Percentiles rank a stretch among this genome's conserved stretches.
These are phyloP conservation scores for Chelonia mydas DNA, from an alignment of 2,797 vertebrate genomes.

Conservation along the genomic window DNA sequence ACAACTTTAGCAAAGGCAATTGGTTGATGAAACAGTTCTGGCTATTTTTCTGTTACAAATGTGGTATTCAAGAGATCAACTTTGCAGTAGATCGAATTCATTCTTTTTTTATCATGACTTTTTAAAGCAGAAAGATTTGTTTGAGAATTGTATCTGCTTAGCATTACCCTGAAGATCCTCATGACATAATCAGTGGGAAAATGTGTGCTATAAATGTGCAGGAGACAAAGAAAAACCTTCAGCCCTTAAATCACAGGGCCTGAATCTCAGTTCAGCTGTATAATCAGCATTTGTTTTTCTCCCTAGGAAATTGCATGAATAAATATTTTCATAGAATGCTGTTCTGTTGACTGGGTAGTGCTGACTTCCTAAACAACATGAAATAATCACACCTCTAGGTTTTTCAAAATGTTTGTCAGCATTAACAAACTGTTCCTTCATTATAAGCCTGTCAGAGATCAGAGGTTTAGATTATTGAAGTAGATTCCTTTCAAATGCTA, in stretches of 20 bases:
- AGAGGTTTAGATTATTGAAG: constrained; percentile 85
- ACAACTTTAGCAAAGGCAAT: neutral
- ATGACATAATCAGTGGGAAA: neutral
- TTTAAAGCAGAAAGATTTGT: constrained; percentile 9
- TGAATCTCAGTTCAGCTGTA: constrained; percentile 26
- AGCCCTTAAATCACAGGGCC: constrained; percentile 15
- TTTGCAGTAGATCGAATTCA: neutral
- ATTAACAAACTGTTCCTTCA: constrained; percentile 84
- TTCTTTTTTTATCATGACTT: neutral
- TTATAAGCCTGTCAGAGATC: constrained; percentile 83
- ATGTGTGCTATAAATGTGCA: neutral
- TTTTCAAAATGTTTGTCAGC: constrained; percentile 82
- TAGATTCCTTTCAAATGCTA: constrained; percentile 82
- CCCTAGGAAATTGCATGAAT: constrained; percentile 70
- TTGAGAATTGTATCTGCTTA: neutral
- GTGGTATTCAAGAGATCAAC: fast-evolving
- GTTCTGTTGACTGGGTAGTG: constrained; percentile 50
- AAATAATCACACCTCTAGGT: constrained; percentile 75
- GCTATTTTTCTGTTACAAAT: neutral
- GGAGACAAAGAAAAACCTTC: constrained; percentile 40
- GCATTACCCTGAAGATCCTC: neutral
- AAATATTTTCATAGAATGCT: constrained; percentile 74
- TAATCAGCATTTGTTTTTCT: constrained; percentile 67
- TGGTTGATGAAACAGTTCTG: neutral
- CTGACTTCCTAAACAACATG: constrained; percentile 76